phyloP scores from a whole-genome alignment of 1,140 invertebrate genomes.

The Drosophila mayri region DNA sequence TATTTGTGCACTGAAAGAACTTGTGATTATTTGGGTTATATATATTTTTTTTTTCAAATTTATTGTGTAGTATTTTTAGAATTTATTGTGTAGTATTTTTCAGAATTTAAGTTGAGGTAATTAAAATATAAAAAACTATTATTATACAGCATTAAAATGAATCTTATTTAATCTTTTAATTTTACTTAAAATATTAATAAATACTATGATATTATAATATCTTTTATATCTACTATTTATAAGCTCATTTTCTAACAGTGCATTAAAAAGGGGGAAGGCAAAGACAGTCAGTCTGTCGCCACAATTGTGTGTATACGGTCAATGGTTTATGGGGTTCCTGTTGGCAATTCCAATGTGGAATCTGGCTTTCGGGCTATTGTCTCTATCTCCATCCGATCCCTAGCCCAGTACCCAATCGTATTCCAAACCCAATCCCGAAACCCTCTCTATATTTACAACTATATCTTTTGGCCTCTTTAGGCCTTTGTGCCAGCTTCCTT shows the following conservation, averaged over 20 bases:
- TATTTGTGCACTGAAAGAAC: constrained; percentile 5
- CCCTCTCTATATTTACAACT: constrained; percentile 29
- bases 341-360: constrained; percentile 50
- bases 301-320: constrained; percentile 39
- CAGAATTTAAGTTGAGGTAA: neutral
- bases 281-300: constrained; percentile 47
- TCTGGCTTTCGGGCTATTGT: constrained; percentile 41
- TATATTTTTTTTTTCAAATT: neutral
- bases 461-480: constrained; percentile 34
- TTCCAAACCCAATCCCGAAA: neutral
- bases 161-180: too few relatives aligned
- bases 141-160: too few relatives aligned
- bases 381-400: constrained; percentile 17
- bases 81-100: too few relatives aligned
- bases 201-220: too few relatives aligned
- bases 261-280: neutral
- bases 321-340: constrained; percentile 48
- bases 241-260: neutral
- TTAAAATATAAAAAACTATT: too few relatives aligned
- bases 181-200: too few relatives aligned
- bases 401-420: neutral
- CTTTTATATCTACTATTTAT: neutral
- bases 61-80: too few relatives aligned
- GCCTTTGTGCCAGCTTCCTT: constrained; percentile 31
- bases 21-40: neutral